phyloP scores from a whole-genome alignment of 2,888 invertebrate species.

The Apamea anceps region DNA sequence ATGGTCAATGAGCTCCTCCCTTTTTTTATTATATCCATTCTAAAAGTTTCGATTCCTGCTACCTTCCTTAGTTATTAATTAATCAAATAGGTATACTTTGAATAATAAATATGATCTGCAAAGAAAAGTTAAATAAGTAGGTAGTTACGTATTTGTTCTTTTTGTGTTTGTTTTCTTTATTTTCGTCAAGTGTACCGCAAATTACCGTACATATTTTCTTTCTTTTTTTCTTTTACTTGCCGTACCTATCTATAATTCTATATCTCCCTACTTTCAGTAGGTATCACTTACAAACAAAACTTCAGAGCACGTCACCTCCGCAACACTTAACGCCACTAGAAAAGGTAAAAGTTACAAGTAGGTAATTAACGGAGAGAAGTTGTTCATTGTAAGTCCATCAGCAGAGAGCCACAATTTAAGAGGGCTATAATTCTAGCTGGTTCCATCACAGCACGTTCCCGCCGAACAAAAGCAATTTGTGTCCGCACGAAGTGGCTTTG shows the following conservation, averaged over 20 bases:
- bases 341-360: constrained; percentile 80
- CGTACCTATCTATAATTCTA: neutral
- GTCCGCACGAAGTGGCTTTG: constrained; percentile 86
- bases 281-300: constrained; percentile 31
- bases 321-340: constrained; percentile 73
- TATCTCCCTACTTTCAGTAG: constrained; percentile 6
- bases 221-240: neutral
- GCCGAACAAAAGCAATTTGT: constrained; percentile 89
- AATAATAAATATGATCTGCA: neutral
- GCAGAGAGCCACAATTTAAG: constrained; percentile 78
- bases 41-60: neutral
- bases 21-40: no score
- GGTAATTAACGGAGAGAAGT: constrained; percentile 77
- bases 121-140: neutral
- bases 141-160: constrained; percentile 4
- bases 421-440: constrained; percentile 77
- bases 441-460: constrained; percentile 83
- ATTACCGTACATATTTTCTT: neutral
- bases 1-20: no score
- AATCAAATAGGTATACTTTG: neutral
- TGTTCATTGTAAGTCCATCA: constrained; percentile 82
- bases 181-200: neutral
- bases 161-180: neutral
- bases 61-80: neutral
- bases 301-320: constrained; percentile 66